phyloP scores from a whole-genome alignment of 2,888 invertebrate genomes.

The Netelia fuscicornis region DNA sequence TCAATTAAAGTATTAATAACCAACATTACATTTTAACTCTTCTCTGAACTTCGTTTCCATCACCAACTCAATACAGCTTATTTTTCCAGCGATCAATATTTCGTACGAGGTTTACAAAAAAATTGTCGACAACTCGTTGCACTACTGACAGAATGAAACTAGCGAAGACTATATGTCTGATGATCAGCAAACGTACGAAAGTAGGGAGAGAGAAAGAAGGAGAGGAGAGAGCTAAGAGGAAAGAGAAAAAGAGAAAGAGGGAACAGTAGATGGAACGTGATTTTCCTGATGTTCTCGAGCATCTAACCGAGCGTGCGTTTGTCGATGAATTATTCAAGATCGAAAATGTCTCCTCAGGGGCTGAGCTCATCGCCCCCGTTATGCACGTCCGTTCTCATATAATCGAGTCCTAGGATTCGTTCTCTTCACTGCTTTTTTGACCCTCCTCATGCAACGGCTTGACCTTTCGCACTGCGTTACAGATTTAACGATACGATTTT shows the following conservation, averaged over 20 bases:
- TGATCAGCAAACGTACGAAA: constrained; percentile 18
- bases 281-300: constrained; percentile 61
- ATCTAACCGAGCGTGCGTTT: constrained; percentile 80
- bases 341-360: constrained; percentile 73
- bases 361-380: constrained; percentile 74
- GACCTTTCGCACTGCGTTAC: constrained; percentile 30
- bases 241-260: constrained; percentile 51
- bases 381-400: constrained; percentile 79
- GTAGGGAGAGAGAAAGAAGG: constrained; percentile 18
- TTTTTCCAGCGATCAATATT: too few species aligned
- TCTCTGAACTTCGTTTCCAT: too few species aligned
- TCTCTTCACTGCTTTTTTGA: neutral
- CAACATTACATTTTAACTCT: too few species aligned
- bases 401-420: constrained; percentile 67
- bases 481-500: neutral
- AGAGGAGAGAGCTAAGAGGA: too few species aligned
- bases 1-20: too few species aligned
- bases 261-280: constrained; percentile 59
- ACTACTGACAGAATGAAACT: constrained; percentile 22
- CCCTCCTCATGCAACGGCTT: constrained; percentile 33
- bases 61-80: too few species aligned
- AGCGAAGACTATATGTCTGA: constrained; percentile 8
- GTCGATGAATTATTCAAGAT: constrained; percentile 82
- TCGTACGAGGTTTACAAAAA: constrained; percentile 20
- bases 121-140: constrained; percentile 69